These are phyloP conservation scores for Crocodylus rhombifer DNA, from an alignment of 2,797 vertebrate species.

Conservation along the genomic window DNA sequence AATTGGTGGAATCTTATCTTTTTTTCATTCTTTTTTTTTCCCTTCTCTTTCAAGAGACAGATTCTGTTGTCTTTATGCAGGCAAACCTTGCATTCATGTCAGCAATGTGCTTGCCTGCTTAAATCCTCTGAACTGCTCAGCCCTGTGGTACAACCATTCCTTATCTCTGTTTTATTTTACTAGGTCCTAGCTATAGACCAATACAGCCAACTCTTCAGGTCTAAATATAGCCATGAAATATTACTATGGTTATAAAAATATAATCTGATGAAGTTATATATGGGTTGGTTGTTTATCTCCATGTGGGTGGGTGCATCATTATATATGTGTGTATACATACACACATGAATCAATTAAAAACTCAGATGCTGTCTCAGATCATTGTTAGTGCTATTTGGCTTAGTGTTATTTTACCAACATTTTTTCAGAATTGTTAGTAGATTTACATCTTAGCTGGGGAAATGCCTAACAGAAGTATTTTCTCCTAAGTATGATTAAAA, in stretches of 20 bases:
- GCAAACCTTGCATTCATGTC: slow-evolving; percentile 5
- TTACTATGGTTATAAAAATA: no score
- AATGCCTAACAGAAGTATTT: neutral
- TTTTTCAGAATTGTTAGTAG: slow-evolving; percentile 15
- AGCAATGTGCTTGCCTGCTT: neutral
- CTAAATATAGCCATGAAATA: neutral
- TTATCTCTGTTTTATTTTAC: neutral
- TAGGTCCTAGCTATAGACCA: neutral
- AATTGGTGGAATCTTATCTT: neutral
- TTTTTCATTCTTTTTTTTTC: neutral
- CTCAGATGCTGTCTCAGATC: neutral
- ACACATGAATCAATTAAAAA: neutral
- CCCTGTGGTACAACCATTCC: neutral
- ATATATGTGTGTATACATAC: neutral
- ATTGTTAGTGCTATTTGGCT: neutral
- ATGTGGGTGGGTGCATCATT: no score
- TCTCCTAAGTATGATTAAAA: slow-evolving; percentile 81
- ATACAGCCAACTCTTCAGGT: neutral
- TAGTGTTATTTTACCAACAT: slow-evolving; percentile 40
- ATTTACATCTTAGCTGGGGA: slow-evolving; percentile 1
- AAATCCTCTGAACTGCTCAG: neutral
- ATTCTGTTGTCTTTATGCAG: neutral
- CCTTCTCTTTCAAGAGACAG: neutral
- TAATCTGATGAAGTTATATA: no score
- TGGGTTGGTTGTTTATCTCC: no score